Evolutionary conservation across 2,888 invertebrate species (phyloP).

Genomic region (Heteromyza rotundicornis): DNA sequence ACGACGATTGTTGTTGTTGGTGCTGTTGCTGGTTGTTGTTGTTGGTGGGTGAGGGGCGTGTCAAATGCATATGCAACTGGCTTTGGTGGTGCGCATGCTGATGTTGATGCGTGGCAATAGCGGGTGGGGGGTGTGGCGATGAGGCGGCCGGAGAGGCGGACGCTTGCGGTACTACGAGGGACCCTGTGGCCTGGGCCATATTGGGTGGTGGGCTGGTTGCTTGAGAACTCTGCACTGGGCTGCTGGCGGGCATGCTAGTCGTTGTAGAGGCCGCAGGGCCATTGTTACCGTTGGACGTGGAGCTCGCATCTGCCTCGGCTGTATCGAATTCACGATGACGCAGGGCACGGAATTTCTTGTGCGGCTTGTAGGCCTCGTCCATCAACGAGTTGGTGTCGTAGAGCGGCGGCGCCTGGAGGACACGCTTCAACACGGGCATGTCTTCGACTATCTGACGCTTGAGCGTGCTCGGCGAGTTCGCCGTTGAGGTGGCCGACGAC

Average conservation of each 20-base stretch:
- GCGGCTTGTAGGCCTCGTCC: constrained; percentile 95
- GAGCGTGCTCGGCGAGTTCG: constrained; percentile 40
- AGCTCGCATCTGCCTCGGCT: constrained; percentile 71
- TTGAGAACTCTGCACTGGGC: constrained; percentile 43
- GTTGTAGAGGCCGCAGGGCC: constrained; percentile 67
- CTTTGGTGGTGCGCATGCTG: constrained; percentile 52
- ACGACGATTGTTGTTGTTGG: constrained; percentile 61
- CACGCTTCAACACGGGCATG: constrained; percentile 92
- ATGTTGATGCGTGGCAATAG: constrained; percentile 31
- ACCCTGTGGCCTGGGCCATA: constrained; percentile 20
- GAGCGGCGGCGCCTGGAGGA: constrained; percentile 88
- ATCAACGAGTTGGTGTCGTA: constrained; percentile 89
- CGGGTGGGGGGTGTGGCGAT: constrained; percentile 26
- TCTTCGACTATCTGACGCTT: constrained; percentile 75
- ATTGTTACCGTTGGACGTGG: constrained; percentile 41
- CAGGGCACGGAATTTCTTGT: constrained; percentile 91
- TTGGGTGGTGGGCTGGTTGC: background rate
- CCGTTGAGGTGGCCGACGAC: constrained; percentile 30
- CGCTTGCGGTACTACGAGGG: constrained; percentile 42
- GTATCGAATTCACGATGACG: constrained; percentile 78
- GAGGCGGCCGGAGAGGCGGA: constrained; percentile 13
- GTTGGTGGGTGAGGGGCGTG: constrained; percentile 64
- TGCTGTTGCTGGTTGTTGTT: constrained; percentile 42
- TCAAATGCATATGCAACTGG: constrained; percentile 66
- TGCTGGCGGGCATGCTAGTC: constrained; percentile 38